A percentile compares a stretch with the other conserved stretches of the same genome.
Conservation (phyloP, 2,888 invertebrate species). For the Hirtodrosophila trivittata region DNA sequence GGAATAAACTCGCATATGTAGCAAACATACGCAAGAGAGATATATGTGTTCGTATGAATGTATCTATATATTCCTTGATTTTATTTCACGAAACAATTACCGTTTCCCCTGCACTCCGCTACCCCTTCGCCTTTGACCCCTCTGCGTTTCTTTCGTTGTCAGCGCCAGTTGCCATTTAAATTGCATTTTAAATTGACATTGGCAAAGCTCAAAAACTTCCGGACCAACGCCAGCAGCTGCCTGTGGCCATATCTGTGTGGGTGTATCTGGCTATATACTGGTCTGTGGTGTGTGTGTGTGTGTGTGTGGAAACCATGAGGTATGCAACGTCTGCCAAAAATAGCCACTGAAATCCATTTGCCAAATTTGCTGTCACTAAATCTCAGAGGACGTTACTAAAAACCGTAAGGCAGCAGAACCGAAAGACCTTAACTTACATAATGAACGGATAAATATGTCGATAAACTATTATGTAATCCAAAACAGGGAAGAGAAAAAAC, state of each 20-base stretch:
- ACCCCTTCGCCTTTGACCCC: no score
- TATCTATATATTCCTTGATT: conserved; percentile 7
- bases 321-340: conserved; percentile 54
- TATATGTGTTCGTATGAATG: background rate
- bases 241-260: conserved; percentile 1
- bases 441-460: no score
- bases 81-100: conserved; percentile 8
- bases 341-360: conserved; percentile 60
- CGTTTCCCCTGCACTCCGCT: background rate
- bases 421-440: no score
- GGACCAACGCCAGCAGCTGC: conserved; percentile 4
- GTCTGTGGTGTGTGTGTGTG: background rate
- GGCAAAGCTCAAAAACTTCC: conserved; percentile 33
- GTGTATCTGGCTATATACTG: background rate
- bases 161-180: conserved; percentile 53
- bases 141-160: conserved; percentile 8
- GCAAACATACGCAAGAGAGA: background rate
- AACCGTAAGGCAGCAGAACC: background rate
- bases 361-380: conserved; percentile 58
- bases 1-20: no score
- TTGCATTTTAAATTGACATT: conserved; percentile 70
- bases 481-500: no score
- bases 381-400: conserved; percentile 29
- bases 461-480: no score
- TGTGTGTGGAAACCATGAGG: conserved; percentile 29